A percentile compares a stretch with the other conserved stretches of the same genome.
Conservation (phyloP, 2,888 invertebrate genomes). For the Syritta pipiens region DNA sequence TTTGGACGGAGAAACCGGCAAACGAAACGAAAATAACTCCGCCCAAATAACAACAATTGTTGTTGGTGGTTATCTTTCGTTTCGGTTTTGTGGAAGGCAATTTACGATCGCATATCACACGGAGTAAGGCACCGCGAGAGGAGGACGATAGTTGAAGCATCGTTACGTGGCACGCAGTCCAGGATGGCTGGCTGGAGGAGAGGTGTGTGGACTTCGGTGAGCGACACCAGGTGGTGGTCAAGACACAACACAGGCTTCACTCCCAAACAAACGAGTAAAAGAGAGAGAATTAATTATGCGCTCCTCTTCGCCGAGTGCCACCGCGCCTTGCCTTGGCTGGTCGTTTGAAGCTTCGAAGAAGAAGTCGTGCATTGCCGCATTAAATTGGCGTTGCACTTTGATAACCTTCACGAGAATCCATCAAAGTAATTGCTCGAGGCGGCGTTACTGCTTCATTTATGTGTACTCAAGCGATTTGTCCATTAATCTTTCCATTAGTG, state of each 20-base stretch:
- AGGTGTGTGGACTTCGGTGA: constrained; percentile 24
- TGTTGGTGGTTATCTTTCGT: constrained; percentile 33
- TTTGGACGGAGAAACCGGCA: constrained; percentile 27
- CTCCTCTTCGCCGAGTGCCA: constrained; percentile 1
- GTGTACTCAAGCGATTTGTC: constrained; percentile 41
- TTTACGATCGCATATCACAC: constrained; percentile 59
- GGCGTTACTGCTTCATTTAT: constrained; percentile 55
- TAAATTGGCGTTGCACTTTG: constrained; percentile 56
- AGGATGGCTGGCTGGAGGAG: too few species aligned
- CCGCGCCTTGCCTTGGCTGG: background rate
- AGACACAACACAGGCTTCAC: background rate
- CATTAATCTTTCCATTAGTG: constrained; percentile 54
- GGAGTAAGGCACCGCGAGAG: constrained; percentile 29
- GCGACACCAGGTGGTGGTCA: constrained; percentile 23
- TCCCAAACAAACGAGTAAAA: background rate
- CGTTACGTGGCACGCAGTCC: constrained; percentile 20
- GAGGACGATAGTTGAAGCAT: constrained; percentile 3
- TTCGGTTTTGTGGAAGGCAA: constrained; percentile 37
- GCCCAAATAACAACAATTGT: constrained; percentile 30
- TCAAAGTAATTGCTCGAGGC: constrained; percentile 56
- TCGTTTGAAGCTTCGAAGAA: too few species aligned
- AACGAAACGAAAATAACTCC: too few species aligned
- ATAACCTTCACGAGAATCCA: constrained; percentile 47
- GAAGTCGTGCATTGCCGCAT: constrained; percentile 43
- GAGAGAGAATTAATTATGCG: constrained; percentile 43